Percentiles rank a stretch among this genome's conserved stretches.
Conservation (phyloP, 2,113 vertebrate species). For the Dasyornis broadbenti region DNA sequence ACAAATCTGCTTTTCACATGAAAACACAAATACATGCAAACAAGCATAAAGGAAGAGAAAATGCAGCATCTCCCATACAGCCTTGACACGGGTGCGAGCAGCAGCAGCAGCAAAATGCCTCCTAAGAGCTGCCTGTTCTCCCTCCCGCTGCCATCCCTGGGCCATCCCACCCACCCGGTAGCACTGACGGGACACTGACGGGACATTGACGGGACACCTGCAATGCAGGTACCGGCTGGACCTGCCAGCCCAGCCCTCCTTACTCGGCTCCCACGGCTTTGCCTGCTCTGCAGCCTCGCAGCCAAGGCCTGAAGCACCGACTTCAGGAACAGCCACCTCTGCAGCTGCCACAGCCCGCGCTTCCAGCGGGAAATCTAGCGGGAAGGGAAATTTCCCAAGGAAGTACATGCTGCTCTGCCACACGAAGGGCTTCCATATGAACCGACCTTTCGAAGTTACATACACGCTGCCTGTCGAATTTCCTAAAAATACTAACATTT, state of each 20-base stretch:
- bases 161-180: neutral
- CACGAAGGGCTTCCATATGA: accelerated
- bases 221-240: neutral
- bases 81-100: accelerated
- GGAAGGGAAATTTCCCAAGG: neutral
- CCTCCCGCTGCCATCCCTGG: neutral
- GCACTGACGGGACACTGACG: accelerated
- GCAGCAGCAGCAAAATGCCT: neutral
- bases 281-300: accelerated
- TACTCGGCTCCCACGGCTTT: accelerated
- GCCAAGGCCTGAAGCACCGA: neutral
- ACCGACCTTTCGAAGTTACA: too few species aligned
- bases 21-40: neutral
- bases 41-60: neutral
- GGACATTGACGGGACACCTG: accelerated
- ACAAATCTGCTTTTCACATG: neutral
- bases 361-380: accelerated
- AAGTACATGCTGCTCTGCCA: neutral
- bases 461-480: neutral
- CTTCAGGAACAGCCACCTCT: accelerated
- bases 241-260: neutral
- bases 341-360: neutral
- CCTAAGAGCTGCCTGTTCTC: accelerated
- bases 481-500: neutral
- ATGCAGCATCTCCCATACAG: accelerated